A percentile compares a stretch with the other conserved stretches of the same genome.
These are phyloP conservation scores for Pelagia noctiluca DNA, from an alignment of 30 jellyfish, hydroid and myxozoan genomes.

Conservation along the genomic window DNA sequence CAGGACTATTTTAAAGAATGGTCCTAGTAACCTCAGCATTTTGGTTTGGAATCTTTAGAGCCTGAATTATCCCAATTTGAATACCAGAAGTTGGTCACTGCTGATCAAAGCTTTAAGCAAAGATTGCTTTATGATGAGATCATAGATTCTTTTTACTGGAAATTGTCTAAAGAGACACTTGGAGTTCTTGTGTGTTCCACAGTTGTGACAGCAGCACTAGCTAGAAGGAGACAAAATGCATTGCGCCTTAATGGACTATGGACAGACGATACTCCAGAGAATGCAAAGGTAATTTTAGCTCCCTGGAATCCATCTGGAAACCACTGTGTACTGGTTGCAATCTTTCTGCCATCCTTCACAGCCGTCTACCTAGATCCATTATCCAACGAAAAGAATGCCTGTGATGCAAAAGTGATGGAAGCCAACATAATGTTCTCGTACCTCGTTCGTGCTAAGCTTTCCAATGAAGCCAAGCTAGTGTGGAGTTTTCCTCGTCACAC, in stretches of 20 bases:
- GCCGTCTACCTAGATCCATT: constrained; percentile 7
- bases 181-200: background rate
- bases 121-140: constrained; percentile 14
- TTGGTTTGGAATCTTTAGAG: constrained; percentile 15
- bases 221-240: constrained; percentile 11
- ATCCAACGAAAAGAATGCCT: background rate
- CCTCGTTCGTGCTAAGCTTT: background rate
- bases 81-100: constrained; percentile 8
- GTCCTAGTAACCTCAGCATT: constrained; percentile 9
- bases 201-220: constrained; percentile 25
- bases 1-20: background rate
- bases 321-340: constrained; percentile 19
- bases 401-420: background rate
- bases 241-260: constrained; percentile 11
- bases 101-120: constrained; percentile 1
- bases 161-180: background rate
- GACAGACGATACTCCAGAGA: background rate
- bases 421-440: constrained; percentile 12
- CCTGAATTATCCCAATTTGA: background rate
- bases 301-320: constrained; percentile 26
- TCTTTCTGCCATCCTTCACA: background rate
- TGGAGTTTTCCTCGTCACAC: constrained; percentile 52
- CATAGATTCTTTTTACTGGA: constrained; percentile 10
- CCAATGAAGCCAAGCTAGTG: background rate
- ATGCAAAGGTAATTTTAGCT: constrained; percentile 3